phyloP scores from a whole-genome alignment of 2,888 invertebrate species.

The Anoncus sp. region DNA sequence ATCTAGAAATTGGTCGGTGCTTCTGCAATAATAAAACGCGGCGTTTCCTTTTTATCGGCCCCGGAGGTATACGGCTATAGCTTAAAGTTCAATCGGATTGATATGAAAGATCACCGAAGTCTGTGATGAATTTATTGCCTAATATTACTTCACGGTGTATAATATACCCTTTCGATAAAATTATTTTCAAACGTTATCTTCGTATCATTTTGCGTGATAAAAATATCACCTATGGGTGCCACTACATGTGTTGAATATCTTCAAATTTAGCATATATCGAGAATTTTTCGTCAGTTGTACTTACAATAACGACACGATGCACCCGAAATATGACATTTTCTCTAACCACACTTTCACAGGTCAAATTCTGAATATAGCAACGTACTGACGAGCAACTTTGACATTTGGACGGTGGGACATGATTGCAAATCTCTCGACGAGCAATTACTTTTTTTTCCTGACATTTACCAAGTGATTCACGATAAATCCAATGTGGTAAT shows the following conservation, averaged over 20 bases:
- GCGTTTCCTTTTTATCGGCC: slow-evolving; percentile 76
- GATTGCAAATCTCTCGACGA: slow-evolving; percentile 24
- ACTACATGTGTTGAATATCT: no score
- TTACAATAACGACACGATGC: neutral
- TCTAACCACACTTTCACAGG: neutral
- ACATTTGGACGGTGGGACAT: slow-evolving; percentile 23
- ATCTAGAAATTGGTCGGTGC: slow-evolving; percentile 64
- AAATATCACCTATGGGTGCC: no score
- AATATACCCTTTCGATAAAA: slow-evolving; percentile 6
- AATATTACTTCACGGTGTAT: neutral
- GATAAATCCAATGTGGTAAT: slow-evolving; percentile 42
- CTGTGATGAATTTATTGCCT: slow-evolving; percentile 15
- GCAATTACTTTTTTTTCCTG: slow-evolving; percentile 17
- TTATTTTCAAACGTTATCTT: no score
- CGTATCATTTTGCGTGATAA: no score
- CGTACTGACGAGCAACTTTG: slow-evolving; percentile 13
- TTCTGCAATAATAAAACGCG: slow-evolving; percentile 75
- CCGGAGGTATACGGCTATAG: slow-evolving; percentile 66
- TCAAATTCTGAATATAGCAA: slow-evolving; percentile 5
- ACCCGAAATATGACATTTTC: no score
- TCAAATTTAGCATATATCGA: no score
- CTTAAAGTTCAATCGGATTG: slow-evolving; percentile 61
- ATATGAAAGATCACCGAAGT: slow-evolving; percentile 58
- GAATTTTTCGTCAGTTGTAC: neutral
- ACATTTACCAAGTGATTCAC: slow-evolving; percentile 38